Evolutionary conservation across 2,888 invertebrate species (phyloP), one percentile per base, ranked within the genome.

Genomic region (Petrolisthes manimaculis): DNA sequence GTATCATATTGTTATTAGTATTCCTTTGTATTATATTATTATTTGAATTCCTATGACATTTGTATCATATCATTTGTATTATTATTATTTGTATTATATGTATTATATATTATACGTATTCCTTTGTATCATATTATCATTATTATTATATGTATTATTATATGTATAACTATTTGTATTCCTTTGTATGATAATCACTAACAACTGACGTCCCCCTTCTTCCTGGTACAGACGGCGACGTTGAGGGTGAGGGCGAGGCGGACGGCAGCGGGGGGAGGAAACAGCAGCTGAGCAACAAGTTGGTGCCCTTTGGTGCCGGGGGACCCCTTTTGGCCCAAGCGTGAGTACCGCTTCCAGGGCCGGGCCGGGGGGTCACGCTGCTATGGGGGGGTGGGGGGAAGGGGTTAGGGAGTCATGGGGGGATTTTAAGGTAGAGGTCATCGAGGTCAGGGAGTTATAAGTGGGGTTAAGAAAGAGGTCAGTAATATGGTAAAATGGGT

Each of bases 251-350:
- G 18, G 69, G 74, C 55, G 79, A 78, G 51, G 80, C 71, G 67
- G 71, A 54, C 79, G 82, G 54, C 61, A 74, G 21, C 2, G 12
- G 54, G 21, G 51, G 56, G 18, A 56, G 74, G 77, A 74, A 86
- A 56, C 86, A 86, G 61, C 86, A 87, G 83, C 55, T 88, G 74
- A 84, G 37, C 83, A 84, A 88, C 84, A 88, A 88, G 80, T 79
- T 84, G 37, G 83, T 83, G 71, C 83, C 87, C 71, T 81, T 86
- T 55, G 88, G 84, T 80, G 88, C 78, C 24, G 84, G 83, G n/a
- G 88, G 88, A 37, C 88, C 88, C 21, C 74, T 88, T 55, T 77
- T 79, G 79, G 88, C 88, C 75, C 88, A 88, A 80, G 84, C 88
- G 88, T 88, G 81, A 88, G 88, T 88, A 75, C 55, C 12, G 18